Percentiles rank a stretch among this genome's conserved stretches.
These are phyloP conservation scores for Drosophila picticornis DNA, from an alignment of 2,888 invertebrate genomes.

Conservation along the genomic window DNA sequence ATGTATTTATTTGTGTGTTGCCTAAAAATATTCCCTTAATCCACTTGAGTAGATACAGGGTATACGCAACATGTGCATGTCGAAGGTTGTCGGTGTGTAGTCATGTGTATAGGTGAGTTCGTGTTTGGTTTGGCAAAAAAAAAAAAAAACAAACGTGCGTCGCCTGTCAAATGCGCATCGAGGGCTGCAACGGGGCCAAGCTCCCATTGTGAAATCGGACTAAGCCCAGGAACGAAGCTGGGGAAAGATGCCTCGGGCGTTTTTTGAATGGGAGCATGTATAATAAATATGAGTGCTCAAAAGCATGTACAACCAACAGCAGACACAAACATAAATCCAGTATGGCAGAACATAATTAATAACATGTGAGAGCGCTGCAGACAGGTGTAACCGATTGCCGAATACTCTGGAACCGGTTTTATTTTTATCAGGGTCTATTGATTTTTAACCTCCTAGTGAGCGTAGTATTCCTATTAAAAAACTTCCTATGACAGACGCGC, in stretches of 20 bases:
- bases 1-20: too few species aligned
- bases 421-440: background rate
- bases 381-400: background rate
- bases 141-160: slow-evolving; percentile 49
- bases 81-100: background rate
- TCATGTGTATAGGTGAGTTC: slow-evolving; percentile 5
- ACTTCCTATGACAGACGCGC: too few species aligned
- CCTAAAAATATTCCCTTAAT: background rate
- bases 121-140: slow-evolving; percentile 23
- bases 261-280: slow-evolving; percentile 38
- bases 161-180: slow-evolving; percentile 53
- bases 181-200: background rate
- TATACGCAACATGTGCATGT: slow-evolving; percentile 5
- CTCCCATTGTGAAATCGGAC: background rate
- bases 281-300: slow-evolving; percentile 55
- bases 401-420: background rate
- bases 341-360: background rate
- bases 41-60: background rate
- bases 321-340: slow-evolving; percentile 2
- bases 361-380: background rate
- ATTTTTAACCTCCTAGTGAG: background rate
- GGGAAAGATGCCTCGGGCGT: background rate
- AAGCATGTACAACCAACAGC: slow-evolving; percentile 24
- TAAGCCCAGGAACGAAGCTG: background rate
- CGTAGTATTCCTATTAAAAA: background rate